Evolutionary conservation across 2,113 vertebrate species (phyloP), one percentile per base, ranked within the genome.

Genomic region (Corythoichthys intestinalis): DNA sequence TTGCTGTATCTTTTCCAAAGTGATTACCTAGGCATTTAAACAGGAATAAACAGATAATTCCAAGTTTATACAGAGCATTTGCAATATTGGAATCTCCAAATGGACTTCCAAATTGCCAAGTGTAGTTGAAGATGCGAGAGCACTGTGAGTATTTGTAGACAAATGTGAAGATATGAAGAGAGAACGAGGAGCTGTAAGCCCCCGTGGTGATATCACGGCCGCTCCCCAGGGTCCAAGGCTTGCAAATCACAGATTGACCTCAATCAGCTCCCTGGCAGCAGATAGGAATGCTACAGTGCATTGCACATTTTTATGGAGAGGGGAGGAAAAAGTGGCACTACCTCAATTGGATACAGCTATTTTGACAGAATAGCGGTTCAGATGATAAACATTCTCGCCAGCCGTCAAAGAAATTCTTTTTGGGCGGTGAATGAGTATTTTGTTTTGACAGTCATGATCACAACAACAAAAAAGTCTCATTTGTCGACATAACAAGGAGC

Each of bases 191-290:
- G 70, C 63, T 58, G 14, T 61, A 64, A 78, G 83, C 63, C 78
- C 77, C 70, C 83, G 34, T 60, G 64, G 83, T 69, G 77, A 84
- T 66, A 82, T 78, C 79, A 77, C 73, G 66, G 70, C 74, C 58
- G 17, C 67, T 67, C 69, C 72, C 75, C 14, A 13, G 1, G 65
- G 0, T 77, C 74, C 72, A 66, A 77, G 39, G 73, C 82, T 58
- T 67, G 77, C 80, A 87, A 87, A 89, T 89, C 85, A 89, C 83
- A 87, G 85, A 83, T 87, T 88, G 83, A 88, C 86, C 85, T 89
- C 83, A 86, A 87, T 89, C 85, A 81, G 75, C 66, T 79, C 67
- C 48, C 71, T 20, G 60, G 72, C 77, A 71, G 72, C 74, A 79
- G 75, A 81, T 74, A 83, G 63, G 46, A 79, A 83, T 57, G 60